Conservation (phyloP, 2,113 vertebrate genomes). For the Manacus vitellinus region DNA sequence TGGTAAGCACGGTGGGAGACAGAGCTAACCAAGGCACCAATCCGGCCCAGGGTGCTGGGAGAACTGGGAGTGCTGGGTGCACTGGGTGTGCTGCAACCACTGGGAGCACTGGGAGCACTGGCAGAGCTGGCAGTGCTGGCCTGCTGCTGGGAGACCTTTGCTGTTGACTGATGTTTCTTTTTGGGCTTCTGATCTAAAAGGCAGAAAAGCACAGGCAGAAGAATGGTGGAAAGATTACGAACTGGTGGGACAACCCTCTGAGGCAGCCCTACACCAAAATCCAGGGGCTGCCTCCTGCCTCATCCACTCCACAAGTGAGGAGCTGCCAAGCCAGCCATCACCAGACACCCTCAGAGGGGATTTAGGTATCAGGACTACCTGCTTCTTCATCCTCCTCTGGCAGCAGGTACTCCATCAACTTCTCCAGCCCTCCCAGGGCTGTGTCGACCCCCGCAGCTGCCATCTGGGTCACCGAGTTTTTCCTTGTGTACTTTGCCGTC, state of each 20-base stretch:
- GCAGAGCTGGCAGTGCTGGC: neutral
- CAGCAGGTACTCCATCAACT: slow-evolving; percentile 73
- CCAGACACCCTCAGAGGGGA: neutral
- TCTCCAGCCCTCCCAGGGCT: slow-evolving; percentile 72
- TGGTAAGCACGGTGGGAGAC: slow-evolving; percentile 64
- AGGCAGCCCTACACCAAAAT: neutral
- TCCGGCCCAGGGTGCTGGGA: slow-evolving; percentile 51
- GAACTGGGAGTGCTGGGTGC: neutral
- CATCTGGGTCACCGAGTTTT: slow-evolving; percentile 69
- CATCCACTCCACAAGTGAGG: neutral
- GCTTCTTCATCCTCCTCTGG: slow-evolving; percentile 62
- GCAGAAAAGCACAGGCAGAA: neutral
- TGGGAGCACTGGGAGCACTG: neutral
- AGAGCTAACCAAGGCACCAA: slow-evolving; percentile 56
- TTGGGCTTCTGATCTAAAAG: slow-evolving; percentile 13
- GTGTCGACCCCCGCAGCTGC: slow-evolving; percentile 69
- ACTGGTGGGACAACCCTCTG: neutral
- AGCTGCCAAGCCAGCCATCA: neutral
- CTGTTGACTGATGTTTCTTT: neutral
- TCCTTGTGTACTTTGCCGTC: slow-evolving; percentile 54
- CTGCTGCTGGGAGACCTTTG: neutral
- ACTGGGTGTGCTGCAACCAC: neutral
- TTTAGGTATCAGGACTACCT: slow-evolving; percentile 62
- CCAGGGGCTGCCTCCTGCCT: neutral
- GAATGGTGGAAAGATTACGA: neutral